Percentiles rank a stretch among this genome's conserved stretches.
These are phyloP conservation scores for Cyclophora albipunctata DNA, from an alignment of 2,888 invertebrate genomes.

Conservation along the genomic window DNA sequence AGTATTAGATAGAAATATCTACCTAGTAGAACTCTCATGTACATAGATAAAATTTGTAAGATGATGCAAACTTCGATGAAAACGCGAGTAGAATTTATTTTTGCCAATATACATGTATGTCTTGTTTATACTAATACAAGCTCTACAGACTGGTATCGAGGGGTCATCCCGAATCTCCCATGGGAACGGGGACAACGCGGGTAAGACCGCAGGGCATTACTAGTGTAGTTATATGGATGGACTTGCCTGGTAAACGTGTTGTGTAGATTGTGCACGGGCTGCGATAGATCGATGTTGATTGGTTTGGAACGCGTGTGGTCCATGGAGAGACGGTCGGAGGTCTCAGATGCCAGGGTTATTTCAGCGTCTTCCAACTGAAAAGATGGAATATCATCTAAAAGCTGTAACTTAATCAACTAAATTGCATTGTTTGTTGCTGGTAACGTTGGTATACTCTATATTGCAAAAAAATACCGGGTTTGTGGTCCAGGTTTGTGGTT, in stretches of 20 bases:
- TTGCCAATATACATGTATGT: no score
- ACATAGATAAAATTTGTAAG: no score
- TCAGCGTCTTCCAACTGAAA: conserved; percentile 60
- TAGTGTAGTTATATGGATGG: conserved; percentile 1
- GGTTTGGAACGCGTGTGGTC: conserved; percentile 51
- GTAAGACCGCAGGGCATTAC: not conserved
- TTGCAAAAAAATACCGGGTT: no score
- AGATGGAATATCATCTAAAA: not conserved
- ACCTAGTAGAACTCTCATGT: no score
- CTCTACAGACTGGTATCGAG: no score
- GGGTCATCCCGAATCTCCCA: not conserved
- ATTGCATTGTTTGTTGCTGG: no score
- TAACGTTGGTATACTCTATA: no score
- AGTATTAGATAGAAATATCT: no score
- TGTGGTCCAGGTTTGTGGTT: no score
- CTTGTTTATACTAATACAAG: no score
- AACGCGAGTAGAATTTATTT: no score
- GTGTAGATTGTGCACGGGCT: conserved; percentile 67
- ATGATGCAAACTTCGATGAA: no score
- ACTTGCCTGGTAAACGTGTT: conserved; percentile 69
- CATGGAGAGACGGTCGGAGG: conserved; percentile 41
- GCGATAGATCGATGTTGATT: conserved; percentile 67
- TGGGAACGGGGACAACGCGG: not conserved
- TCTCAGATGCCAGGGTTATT: conserved; percentile 35
- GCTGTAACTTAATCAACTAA: not conserved